Evolutionary conservation across 2,797 vertebrate genomes (phyloP).

Genomic region (Lycodopsis pacificus): DNA sequence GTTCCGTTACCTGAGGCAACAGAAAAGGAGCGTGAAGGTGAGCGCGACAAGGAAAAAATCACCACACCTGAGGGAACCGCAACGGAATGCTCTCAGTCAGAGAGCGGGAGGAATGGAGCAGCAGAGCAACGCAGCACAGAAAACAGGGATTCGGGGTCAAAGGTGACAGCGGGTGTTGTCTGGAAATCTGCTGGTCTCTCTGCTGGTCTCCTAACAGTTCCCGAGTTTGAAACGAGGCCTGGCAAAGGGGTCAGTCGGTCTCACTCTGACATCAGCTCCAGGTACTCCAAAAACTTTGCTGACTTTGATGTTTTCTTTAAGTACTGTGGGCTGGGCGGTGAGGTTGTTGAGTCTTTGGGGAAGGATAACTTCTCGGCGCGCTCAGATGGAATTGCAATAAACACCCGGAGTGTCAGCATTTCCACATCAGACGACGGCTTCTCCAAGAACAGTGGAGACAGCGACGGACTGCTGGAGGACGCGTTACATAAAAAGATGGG

Average conservation of each 20-base stretch:
- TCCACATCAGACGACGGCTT: conserved; percentile 89
- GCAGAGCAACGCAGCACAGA: conserved; percentile 19
- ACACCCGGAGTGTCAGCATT: conserved; percentile 87
- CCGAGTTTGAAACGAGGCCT: conserved; percentile 65
- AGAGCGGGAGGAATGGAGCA: conserved; percentile 25
- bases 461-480: conserved; percentile 87
- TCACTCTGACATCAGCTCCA: conserved; percentile 94
- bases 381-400: conserved; percentile 81
- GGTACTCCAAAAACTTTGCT: conserved; percentile 90
- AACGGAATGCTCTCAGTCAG: conserved; percentile 39
- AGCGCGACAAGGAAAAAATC: background rate
- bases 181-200: conserved; percentile 19
- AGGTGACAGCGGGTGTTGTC: background rate
- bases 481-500: conserved; percentile 82
- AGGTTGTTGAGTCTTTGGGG: conserved; percentile 91
- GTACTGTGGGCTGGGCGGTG: conserved; percentile 92
- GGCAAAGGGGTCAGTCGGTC: conserved; percentile 89
- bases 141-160: conserved; percentile 10
- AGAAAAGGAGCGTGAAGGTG: conserved; percentile 49
- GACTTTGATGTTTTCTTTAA: conserved; percentile 93
- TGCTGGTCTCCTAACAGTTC: conserved; percentile 45
- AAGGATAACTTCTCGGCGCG: conserved; percentile 88
- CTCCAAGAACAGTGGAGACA: conserved; percentile 85
- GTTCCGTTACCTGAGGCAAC: conserved; percentile 46
- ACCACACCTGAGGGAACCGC: conserved; percentile 48